Percentiles rank a stretch among this genome's conserved stretches.
Evolutionary conservation across 2,888 invertebrate genomes (phyloP).

Genomic region (Phania funesta): DNA sequence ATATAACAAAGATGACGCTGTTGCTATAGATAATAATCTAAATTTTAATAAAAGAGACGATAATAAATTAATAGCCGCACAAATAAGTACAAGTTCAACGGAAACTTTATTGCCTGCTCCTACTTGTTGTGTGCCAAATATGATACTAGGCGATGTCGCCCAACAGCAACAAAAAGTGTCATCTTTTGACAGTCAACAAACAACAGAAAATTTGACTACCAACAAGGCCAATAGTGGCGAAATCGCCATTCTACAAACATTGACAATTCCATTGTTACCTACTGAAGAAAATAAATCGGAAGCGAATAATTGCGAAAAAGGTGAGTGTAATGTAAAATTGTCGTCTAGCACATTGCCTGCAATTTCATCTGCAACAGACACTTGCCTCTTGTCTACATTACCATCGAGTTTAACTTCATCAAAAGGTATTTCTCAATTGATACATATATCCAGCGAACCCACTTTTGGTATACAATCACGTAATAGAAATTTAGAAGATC

Average conservation of each 20-base stretch:
- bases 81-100: conserved; percentile 10
- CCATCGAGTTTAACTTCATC: conserved; percentile 25
- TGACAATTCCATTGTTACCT: conserved; percentile 12
- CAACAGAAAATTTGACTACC: conserved; percentile 27
- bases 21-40: conserved; percentile 35
- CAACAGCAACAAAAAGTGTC: conserved; percentile 47
- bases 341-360: conserved; percentile 55
- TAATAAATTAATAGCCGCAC: conserved; percentile 67
- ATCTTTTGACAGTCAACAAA: conserved; percentile 44
- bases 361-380: conserved; percentile 51
- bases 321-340: conserved; percentile 36
- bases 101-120: not conserved
- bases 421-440: conserved; percentile 53
- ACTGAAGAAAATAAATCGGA: not conserved
- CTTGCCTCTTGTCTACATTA: conserved; percentile 64
- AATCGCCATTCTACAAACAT: conserved; percentile 9
- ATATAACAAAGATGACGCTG: conserved; percentile 2
- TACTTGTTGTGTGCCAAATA: conserved; percentile 53
- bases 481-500: conserved; percentile 54
- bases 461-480: conserved; percentile 74
- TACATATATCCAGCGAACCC: conserved; percentile 70
- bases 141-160: conserved; percentile 60
- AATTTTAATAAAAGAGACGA: conserved; percentile 67
- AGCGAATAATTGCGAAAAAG: not conserved
- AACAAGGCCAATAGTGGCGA: conserved; percentile 52